Evolutionary conservation across 30 jellyfish, hydroid and myxozoan genomes (phyloP).

Genomic region (Clytia hemisphaerica): DNA sequence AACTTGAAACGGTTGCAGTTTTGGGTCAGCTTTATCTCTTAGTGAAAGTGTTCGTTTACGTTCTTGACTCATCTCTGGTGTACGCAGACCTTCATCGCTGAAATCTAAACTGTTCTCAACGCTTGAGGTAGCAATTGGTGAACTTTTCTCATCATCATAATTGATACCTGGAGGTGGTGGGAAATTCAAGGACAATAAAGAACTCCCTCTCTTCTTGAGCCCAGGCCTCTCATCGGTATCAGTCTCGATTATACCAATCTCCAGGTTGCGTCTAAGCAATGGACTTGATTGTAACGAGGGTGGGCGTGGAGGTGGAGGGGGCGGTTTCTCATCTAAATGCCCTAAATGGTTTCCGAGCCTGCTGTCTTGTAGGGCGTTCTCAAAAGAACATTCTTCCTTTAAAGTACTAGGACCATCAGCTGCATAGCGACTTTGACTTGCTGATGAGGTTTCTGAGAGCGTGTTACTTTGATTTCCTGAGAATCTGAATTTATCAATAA

Average conservation of each 20-base stretch:
- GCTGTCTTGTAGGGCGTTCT: not conserved
- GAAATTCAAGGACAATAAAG: conserved; percentile 8
- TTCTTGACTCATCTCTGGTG: not conserved
- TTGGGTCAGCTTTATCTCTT: conserved; percentile 10
- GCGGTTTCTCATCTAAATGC: not conserved
- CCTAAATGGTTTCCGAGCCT: not conserved
- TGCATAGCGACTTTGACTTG: conserved; percentile 23
- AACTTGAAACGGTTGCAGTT: not conserved
- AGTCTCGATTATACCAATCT: too few relatives aligned
- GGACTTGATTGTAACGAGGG: too few relatives aligned
- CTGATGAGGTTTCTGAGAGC: conserved; percentile 3
- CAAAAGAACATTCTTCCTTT: not conserved
- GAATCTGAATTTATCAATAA: not conserved
- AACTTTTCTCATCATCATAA: not conserved
- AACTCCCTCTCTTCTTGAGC: conserved; percentile 13
- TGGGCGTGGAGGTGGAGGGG: not conserved
- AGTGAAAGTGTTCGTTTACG: not conserved
- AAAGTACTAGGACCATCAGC: conserved; percentile 38
- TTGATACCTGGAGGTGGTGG: conserved; percentile 30
- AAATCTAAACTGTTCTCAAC: not conserved
- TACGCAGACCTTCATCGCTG: too few relatives aligned
- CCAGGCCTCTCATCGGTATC: not conserved
- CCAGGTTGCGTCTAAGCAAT: too few relatives aligned
- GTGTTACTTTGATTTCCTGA: conserved; percentile 9
- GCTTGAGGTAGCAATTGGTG: too few relatives aligned